Base-by-base conservation (phyloP, 2,888 invertebrate genomes). In the Malacosoma neustria region DNA sequence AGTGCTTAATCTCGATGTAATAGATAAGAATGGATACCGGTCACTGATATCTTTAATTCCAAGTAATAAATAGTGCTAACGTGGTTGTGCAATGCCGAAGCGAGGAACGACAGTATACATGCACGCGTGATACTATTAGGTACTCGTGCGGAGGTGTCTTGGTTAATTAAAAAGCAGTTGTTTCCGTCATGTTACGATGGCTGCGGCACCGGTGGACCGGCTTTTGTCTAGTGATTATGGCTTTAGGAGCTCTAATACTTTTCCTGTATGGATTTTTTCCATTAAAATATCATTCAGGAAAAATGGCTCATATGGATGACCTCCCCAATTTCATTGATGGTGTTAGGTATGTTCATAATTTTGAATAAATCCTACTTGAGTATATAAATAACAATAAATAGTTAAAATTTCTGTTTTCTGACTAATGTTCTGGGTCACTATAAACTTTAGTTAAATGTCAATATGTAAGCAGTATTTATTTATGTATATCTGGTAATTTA, bases 251-350 rank as follows among this genome's bases (percentile, higher is more conserved):
- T 67, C 49, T 88, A 12, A 50, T 68, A 38, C 54, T 89, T 32
- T 90, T 89, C 62, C 63, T 90, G 39, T 87, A 86, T 66, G 90
- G 89, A 32, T 90, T 89, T 70, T 89, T 90, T 50, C 89, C 90
- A 33, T 52, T 89, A 39, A 87, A 86, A 54, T 85, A 87, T 50
- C 77, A 84, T 61, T 76, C 87, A 49, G 81, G 81, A 41, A 74
- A 68, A 43, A 53, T 86, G 36, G 76, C 88, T 1, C 80, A 77
- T 41, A 67, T 73, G 56, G 65, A 79, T 48, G 87, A 89, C 54
- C 64, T 90, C 29, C 90, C 90, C 3, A 72, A 84, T 41, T 79
- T 74, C 51, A 74, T 89, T 48, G 80, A 77, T 48, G 73, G 75
- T 43, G 61, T 87, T 50, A 87, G 86, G 89, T 90, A 67, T 64